These are phyloP conservation scores for Tipula confusa DNA, from an alignment of 2,888 invertebrate genomes.

Conservation along the genomic window DNA sequence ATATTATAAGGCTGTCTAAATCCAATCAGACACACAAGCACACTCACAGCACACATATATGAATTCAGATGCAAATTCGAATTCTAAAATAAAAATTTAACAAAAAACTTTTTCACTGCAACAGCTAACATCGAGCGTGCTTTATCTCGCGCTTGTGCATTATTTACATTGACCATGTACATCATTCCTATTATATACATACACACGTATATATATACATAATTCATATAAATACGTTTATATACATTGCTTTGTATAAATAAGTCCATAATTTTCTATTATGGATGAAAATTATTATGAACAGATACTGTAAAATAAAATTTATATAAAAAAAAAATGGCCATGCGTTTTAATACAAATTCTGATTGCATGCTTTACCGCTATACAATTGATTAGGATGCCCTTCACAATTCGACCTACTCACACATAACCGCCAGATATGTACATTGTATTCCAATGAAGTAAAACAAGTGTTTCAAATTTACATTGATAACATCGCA, in stretches of 20 bases:
- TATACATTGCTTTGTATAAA: background rate
- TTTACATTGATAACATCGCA: background rate
- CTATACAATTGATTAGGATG: background rate
- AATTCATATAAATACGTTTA: too few species aligned
- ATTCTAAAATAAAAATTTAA: background rate
- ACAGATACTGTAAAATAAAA: background rate
- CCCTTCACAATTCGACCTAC: too few species aligned
- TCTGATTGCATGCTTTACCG: too few species aligned
- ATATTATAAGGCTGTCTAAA: constrained; percentile 64
- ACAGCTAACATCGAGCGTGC: background rate
- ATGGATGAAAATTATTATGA: background rate
- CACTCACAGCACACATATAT: background rate
- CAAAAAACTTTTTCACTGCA: background rate
- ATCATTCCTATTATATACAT: constrained; percentile 5
- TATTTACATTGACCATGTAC: constrained; percentile 12
- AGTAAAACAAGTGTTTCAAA: too few species aligned
- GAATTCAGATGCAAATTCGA: background rate
- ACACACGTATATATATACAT: background rate
- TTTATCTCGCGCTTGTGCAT: background rate
- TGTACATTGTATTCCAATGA: too few species aligned
- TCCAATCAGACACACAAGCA: background rate
- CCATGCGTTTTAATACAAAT: background rate
- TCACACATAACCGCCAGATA: too few species aligned
- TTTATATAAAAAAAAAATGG: background rate
- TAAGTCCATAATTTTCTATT: background rate